Conservation (phyloP, 2,888 invertebrate genomes). For the Timema podura region DNA sequence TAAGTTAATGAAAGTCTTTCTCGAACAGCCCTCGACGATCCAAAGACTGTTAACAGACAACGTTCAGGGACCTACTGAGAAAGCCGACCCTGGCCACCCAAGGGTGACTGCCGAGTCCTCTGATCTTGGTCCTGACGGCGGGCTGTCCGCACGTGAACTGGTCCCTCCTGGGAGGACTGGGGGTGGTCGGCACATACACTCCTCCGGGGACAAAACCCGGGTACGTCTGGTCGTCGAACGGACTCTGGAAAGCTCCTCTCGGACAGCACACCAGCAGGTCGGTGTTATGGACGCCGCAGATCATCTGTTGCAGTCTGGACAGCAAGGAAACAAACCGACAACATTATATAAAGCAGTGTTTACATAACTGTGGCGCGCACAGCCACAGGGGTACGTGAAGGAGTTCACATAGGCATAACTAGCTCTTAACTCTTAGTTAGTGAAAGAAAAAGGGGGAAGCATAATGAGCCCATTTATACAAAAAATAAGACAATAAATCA, state of each 20-base stretch:
- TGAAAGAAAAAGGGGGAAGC: too few species aligned
- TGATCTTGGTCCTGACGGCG: constrained; percentile 19
- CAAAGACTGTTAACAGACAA: too few species aligned
- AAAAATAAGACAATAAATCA: too few species aligned
- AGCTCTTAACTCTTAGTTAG: too few species aligned
- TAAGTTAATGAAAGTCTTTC: too few species aligned
- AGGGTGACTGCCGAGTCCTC: constrained; percentile 63
- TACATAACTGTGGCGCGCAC: not conserved
- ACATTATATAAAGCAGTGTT: not conserved
- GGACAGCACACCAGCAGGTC: constrained; percentile 61
- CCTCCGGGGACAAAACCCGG: not conserved
- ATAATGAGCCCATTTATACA: too few species aligned
- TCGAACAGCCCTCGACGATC: too few species aligned
- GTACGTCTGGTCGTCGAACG: constrained; percentile 30
- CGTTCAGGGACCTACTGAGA: constrained; percentile 54
- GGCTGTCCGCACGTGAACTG: constrained; percentile 31
- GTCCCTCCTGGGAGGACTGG: not conserved
- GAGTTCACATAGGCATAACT: too few species aligned
- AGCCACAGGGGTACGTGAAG: too few species aligned
- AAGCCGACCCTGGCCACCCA: constrained; percentile 75
- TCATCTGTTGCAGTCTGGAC: constrained; percentile 51
- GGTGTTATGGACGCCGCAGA: constrained; percentile 57
- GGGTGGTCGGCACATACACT: constrained; percentile 4
- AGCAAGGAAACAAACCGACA: not conserved
- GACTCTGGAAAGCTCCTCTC: constrained; percentile 47